Evolutionary conservation across 2,113 vertebrate genomes (phyloP).

Genomic region (Protobothrops flavoviridis): DNA sequence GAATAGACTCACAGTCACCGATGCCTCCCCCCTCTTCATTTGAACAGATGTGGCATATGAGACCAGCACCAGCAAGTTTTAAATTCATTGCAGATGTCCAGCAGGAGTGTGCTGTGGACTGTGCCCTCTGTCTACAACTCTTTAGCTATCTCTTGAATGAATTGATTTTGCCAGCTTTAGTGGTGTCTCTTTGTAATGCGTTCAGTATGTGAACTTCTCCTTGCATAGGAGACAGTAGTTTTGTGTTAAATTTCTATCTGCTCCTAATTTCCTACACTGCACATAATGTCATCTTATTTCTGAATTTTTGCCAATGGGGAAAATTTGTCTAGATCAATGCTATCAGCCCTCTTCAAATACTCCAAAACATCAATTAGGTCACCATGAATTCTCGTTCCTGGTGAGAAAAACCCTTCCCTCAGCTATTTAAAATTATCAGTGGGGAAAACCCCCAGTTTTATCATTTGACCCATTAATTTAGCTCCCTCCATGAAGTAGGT

Average conservation of each 20-base stretch:
- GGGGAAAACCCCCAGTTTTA: slow-evolving; percentile 31
- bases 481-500: slow-evolving; percentile 32
- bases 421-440: slow-evolving; percentile 49
- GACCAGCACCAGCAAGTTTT: background rate
- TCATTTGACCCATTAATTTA: slow-evolving; percentile 49
- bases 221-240: slow-evolving; percentile 59
- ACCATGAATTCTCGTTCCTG: slow-evolving; percentile 38
- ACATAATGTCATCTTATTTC: slow-evolving; percentile 62
- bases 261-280: slow-evolving; percentile 61
- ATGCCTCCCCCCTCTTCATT: background rate
- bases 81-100: slow-evolving; percentile 9
- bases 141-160: slow-evolving; percentile 48
- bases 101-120: background rate
- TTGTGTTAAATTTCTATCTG: slow-evolving; percentile 55
- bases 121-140: slow-evolving; percentile 30
- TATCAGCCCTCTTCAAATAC: slow-evolving; percentile 38
- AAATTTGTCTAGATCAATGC: slow-evolving; percentile 57
- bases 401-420: slow-evolving; percentile 58
- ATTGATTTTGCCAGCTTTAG: slow-evolving; percentile 57
- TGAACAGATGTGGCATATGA: background rate
- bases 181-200: slow-evolving; percentile 48
- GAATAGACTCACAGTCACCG: background rate
- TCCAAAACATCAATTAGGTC: slow-evolving; percentile 51
- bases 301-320: slow-evolving; percentile 51
- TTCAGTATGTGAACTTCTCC: slow-evolving; percentile 58